These are phyloP conservation scores for Aradophagus sp. DNA, from an alignment of 1,140 invertebrate species.

Conservation along the genomic window DNA sequence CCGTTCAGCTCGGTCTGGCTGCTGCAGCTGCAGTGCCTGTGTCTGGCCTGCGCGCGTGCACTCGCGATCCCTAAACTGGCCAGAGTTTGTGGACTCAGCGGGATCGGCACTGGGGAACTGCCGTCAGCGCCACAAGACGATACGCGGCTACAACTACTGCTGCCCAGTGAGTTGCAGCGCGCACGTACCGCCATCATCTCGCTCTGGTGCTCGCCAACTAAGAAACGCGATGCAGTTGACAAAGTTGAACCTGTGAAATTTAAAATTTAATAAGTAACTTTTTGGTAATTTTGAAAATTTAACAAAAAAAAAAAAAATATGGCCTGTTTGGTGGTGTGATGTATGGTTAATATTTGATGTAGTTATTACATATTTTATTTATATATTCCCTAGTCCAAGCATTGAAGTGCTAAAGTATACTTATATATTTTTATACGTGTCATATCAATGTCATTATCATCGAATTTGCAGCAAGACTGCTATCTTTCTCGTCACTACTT, in stretches of 20 bases:
- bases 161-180: conserved; percentile 71
- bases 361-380: too few species aligned
- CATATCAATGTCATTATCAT: too few species aligned
- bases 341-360: too few species aligned
- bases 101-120: conserved; percentile 67
- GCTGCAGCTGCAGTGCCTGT: conserved; percentile 80
- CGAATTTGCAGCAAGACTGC: too few species aligned
- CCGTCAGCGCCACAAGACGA: conserved; percentile 46
- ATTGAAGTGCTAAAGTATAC: too few species aligned
- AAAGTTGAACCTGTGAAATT: conserved; percentile 51
- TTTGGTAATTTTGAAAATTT: too few species aligned
- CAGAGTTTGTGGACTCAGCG: conserved; percentile 78
- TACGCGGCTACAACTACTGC: conserved; percentile 49
- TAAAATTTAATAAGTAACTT: not conserved
- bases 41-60: conserved; percentile 62
- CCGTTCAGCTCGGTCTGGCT: conserved; percentile 81
- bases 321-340: too few species aligned
- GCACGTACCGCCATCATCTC: conserved; percentile 56
- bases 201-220: conserved; percentile 41
- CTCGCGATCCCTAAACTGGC: conserved; percentile 78
- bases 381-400: too few species aligned
- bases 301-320: too few species aligned
- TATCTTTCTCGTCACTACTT: too few species aligned
- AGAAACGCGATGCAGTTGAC: conserved; percentile 37
- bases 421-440: too few species aligned